Percentiles rank a stretch among this genome's conserved stretches.
These are phyloP conservation scores for Dermatemys mawii DNA, from an alignment of 2,113 vertebrate species.

Conservation along the genomic window DNA sequence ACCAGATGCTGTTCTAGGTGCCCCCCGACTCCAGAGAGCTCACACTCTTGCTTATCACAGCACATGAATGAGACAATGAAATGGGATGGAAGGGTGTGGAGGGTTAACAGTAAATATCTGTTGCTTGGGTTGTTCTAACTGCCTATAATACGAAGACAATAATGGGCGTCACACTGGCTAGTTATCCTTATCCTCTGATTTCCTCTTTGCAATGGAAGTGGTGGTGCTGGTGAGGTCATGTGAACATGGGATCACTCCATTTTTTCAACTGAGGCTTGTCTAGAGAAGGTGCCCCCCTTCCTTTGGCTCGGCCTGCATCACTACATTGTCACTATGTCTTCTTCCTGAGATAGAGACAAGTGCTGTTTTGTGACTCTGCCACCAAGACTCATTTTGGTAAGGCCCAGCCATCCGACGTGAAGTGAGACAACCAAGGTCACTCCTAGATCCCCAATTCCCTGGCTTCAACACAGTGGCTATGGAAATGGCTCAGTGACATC, in stretches of 20 bases:
- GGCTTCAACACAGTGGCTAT: neutral
- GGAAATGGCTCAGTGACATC: neutral
- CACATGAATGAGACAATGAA: neutral
- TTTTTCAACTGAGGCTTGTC: neutral
- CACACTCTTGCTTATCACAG: neutral
- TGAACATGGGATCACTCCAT: neutral
- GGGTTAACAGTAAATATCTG: neutral
- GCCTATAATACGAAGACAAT: neutral
- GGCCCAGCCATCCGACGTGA: neutral
- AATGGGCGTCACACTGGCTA: neutral
- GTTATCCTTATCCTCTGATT: neutral
- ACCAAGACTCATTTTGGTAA: neutral
- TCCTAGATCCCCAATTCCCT: neutral
- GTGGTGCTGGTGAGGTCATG: neutral
- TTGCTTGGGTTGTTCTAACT: neutral
- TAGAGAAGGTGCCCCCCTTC: neutral
- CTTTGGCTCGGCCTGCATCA: neutral
- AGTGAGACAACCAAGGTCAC: neutral
- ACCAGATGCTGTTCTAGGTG: neutral
- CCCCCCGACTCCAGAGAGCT: neutral
- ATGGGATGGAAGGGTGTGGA: slow-evolving; percentile 7
- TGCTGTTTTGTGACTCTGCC: neutral
- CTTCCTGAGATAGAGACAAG: neutral
- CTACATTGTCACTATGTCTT: neutral
- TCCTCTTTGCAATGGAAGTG: neutral